Evolutionary conservation across 2,113 vertebrate genomes (phyloP).

Genomic region (Mellivora capensis): DNA sequence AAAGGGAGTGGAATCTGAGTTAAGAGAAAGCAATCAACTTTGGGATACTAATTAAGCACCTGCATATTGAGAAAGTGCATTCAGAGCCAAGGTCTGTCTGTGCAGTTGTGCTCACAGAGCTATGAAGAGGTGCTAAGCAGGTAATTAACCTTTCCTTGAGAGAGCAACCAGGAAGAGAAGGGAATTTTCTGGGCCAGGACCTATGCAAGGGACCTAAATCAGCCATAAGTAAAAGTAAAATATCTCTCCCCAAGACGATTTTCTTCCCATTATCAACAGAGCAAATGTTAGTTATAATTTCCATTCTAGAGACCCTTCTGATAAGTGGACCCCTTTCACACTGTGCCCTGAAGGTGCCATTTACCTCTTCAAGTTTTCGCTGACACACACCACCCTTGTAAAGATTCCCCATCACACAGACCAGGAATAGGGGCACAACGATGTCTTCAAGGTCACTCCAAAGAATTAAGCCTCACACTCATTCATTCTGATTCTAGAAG

Average conservation of each 20-base stretch:
- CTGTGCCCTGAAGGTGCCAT: neutral
- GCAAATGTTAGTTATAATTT: neutral
- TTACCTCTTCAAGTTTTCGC: neutral
- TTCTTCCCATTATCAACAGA: neutral
- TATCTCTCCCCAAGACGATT: neutral
- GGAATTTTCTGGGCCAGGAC: neutral
- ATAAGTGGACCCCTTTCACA: neutral
- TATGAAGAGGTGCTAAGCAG: neutral
- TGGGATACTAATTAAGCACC: neutral
- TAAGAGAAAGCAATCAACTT: neutral
- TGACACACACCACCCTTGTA: rapidly evolving
- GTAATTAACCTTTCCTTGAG: neutral
- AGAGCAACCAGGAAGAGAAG: neutral
- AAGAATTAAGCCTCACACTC: neutral
- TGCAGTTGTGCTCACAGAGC: neutral
- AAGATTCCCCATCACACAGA: rapidly evolving
- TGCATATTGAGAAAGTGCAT: neutral
- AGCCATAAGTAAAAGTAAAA: neutral
- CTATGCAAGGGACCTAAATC: neutral
- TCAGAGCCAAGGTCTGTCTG: neutral
- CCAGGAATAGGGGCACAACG: neutral
- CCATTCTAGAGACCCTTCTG: neutral
- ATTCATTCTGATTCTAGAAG: neutral
- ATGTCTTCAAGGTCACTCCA: neutral
- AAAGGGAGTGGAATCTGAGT: neutral